Base-by-base conservation (phyloP, 2,888 invertebrate genomes). In the Cheilosia urbana region DNA sequence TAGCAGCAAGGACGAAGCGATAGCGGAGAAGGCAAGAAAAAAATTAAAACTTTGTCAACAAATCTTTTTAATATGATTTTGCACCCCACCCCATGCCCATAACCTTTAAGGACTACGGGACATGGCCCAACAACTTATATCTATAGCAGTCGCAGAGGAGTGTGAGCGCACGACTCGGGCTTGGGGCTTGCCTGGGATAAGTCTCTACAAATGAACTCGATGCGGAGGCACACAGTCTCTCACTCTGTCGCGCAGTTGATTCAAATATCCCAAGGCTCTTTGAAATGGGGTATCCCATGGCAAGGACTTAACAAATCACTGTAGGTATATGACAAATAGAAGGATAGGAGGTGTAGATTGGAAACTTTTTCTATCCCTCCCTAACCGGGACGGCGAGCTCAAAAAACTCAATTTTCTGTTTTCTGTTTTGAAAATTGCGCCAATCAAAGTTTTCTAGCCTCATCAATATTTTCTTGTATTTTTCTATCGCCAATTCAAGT, bases 11-110 rank as follows among this genome's bases (percentile, higher is more conserved):
- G 17, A 69, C 37, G 2, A 49, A 45, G 30, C 27, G 40, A 65
- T 42, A 34, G 19, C 13, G 53, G 30, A 45, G 19, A 17, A 37
- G 37, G 37, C 37, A 9, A 40, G 27, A 47, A 24, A 77, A 81
- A 66, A 81, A 75, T 81, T 75, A 80, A 84, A 85, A 85, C 85
- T 85, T 85, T 85, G 81, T 77, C 85, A 85, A 85, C 85, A 85
- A 85, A 85, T 85, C 85, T 85, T 85, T 85, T 85, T 85, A 85
- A 85, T 85, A 85, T 81, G 85, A 81, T 85, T 85, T 77, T 66
- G 69, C 60, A 53, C 69, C 45, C 45, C 47, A 45, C 49, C 79
- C 60, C 75, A 58, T 68, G 53, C 75, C 75, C 27, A 27, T 69
- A 60, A 71, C 84, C 84, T 75, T 75, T 66, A 51, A 84, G 57